Evolutionary conservation across 2,797 vertebrate genomes (phyloP).

Genomic region (Micrastur ruficollis): DNA sequence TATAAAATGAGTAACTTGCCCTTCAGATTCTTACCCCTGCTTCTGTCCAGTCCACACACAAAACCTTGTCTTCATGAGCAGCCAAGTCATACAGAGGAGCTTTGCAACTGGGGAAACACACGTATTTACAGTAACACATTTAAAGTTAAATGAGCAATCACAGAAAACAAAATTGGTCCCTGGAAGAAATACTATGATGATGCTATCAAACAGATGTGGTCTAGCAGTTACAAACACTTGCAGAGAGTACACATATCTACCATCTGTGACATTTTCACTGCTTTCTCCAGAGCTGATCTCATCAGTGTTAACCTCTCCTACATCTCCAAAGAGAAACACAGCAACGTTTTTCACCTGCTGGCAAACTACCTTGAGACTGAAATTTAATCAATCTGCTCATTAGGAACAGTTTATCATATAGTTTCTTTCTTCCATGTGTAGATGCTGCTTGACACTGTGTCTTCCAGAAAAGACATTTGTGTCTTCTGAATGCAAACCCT

Average conservation of each 20-base stretch:
- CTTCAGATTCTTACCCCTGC: constrained; percentile 83
- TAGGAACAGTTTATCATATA: neutral
- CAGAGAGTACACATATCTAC: neutral
- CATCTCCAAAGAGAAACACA: neutral
- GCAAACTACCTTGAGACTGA: neutral
- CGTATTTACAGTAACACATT: neutral
- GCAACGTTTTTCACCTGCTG: neutral
- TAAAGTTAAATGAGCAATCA: neutral
- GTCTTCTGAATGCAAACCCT: neutral
- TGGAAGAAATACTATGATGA: neutral
- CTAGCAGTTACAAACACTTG: neutral
- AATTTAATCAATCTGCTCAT: neutral
- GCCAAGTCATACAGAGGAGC: constrained; percentile 94
- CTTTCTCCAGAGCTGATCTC: neutral
- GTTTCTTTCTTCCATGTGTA: neutral
- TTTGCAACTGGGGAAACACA: constrained; percentile 84
- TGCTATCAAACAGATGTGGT: neutral
- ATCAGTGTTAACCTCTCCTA: neutral
- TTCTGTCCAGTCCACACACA: constrained; percentile 96
- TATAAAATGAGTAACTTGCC: neutral
- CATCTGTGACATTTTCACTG: neutral
- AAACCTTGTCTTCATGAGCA: constrained; percentile 95
- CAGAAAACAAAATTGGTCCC: neutral
- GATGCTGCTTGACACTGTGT: neutral
- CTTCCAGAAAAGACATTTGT: neutral